phyloP scores from a whole-genome alignment of 2,797 vertebrate genomes.

The Lepilemur ruficaudatus region DNA sequence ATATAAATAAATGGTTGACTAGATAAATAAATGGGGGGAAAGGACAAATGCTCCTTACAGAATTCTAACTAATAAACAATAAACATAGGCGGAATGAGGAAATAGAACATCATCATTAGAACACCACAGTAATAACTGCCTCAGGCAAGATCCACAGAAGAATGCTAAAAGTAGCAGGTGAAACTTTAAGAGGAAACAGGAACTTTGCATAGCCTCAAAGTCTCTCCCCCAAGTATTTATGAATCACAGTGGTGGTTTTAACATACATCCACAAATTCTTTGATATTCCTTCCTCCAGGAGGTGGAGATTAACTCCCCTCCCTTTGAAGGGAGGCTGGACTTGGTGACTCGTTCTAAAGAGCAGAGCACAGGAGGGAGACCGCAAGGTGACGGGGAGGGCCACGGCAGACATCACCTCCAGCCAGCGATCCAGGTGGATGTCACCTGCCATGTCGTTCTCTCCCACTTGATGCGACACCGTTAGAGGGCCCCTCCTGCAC shows the following conservation, averaged over 20 bases:
- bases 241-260: background rate
- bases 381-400: background rate
- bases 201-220: background rate
- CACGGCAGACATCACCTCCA: accelerated
- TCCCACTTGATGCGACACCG: accelerated
- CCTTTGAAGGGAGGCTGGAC: no score
- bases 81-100: background rate
- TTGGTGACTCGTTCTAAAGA: background rate
- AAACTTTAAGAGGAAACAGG: background rate
- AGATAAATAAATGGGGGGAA: background rate
- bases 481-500: no score
- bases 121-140: background rate
- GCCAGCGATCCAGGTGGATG: no score
- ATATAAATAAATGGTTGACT: background rate
- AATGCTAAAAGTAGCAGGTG: background rate
- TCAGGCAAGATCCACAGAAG: background rate
- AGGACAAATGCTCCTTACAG: background rate
- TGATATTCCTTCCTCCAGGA: background rate
- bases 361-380: background rate
- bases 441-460: accelerated
- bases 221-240: background rate
- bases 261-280: background rate
- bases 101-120: background rate
- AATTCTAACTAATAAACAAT: background rate
- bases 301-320: background rate